Evolutionary conservation across 2,797 vertebrate genomes (phyloP), one percentile per base, ranked within the genome.

Genomic region (Chrosomus eos): DNA sequence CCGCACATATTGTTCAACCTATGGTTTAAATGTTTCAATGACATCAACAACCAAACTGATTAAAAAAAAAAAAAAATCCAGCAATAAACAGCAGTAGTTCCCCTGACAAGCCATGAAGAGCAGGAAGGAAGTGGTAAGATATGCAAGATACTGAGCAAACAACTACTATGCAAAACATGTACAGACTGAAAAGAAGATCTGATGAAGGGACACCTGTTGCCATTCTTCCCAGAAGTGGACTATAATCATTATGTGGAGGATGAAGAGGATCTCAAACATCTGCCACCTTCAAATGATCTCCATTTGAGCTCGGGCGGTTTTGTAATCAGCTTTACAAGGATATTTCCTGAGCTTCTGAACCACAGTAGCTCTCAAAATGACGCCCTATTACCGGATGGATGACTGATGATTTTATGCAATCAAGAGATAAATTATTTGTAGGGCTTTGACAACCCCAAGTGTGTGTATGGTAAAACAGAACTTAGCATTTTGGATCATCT

Each of bases 51-150:
- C 45, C 18, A 43, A 60, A 38, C 33, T 31, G 8, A 53, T 66
- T 71, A 31, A 13, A 45, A 48, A 53, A 16, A 13, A 26, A 6
- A 7, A 28, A 7, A 0, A 31, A 64, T 81, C 68, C 66, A 79
- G 68, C 77, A 31, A 84, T 43, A 75, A 86, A 79, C 80, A 83
- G 31, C 71, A 64, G 78, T 85, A 70, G 78, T 86, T 85, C 70
- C 72, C 4, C 45, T 89, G 72, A 70, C 77, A 71, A 71, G 83
- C 79, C 51, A 85, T 81, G 77, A 62, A 88, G 55, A 26, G 75
- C 76, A 89, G 92, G 93, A 92, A 95, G 94, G 94, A 95, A 93
- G 94, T 93, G 94, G 93, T 93, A 90, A 86, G 86, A 90, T 86
- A n/a, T 81, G 45, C 87, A 74, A 85, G 72, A 67, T 68, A 76